These are phyloP conservation scores for Pogonomyrmex californicus DNA, from an alignment of 1,140 invertebrate species.

Conservation along the genomic window DNA sequence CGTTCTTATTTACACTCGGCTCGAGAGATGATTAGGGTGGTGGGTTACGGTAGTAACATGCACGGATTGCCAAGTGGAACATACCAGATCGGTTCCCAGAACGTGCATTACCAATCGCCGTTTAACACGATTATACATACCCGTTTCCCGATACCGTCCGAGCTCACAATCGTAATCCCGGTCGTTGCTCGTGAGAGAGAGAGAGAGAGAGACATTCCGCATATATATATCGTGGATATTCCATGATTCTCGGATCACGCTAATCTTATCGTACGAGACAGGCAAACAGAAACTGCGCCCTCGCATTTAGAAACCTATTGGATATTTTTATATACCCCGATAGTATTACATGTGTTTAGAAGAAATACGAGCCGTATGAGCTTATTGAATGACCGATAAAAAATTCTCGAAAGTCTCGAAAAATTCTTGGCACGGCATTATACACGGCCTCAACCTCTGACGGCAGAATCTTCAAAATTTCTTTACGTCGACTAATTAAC, in stretches of 20 bases:
- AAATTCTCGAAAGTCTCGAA: not conserved
- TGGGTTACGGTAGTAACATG: constrained; percentile 20
- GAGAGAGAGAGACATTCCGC: constrained; percentile 22
- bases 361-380: no score
- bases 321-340: not conserved
- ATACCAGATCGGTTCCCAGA: constrained; percentile 12
- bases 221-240: not conserved
- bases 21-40: constrained; percentile 19
- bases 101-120: constrained; percentile 15
- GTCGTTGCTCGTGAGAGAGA: constrained; percentile 16
- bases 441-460: not conserved
- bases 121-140: constrained; percentile 37
- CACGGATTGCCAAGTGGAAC: constrained; percentile 22
- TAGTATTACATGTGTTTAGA: no score
- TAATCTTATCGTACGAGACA: constrained; percentile 44
- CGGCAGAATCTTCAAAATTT: not conserved
- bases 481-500: not conserved
- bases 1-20: constrained; percentile 25
- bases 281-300: constrained; percentile 29
- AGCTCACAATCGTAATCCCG: constrained; percentile 2
- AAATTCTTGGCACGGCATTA: not conserved
- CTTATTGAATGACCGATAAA: not conserved
- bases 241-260: constrained; percentile 23
- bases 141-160: not conserved
- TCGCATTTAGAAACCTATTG: constrained; percentile 1